These are phyloP conservation scores for Dioctria linearis DNA, from an alignment of 2,888 invertebrate genomes.

Conservation along the genomic window DNA sequence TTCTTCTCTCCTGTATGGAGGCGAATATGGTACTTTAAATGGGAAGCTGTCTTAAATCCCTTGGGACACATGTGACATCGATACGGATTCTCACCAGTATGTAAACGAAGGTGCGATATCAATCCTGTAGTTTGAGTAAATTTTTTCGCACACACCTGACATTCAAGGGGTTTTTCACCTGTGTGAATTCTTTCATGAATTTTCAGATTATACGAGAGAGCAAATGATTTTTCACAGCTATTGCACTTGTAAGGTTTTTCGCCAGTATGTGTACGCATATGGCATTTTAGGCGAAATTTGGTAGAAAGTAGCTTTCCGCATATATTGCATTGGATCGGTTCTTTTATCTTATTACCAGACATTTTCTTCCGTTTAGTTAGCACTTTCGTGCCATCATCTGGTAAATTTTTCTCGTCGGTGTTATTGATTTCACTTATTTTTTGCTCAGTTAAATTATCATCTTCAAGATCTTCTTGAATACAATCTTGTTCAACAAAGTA, in stretches of 20 bases:
- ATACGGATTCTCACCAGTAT: conserved; percentile 62
- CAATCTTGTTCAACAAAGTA: neutral
- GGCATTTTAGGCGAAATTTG: conserved; percentile 59
- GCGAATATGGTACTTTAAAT: conserved; percentile 62
- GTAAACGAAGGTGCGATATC: conserved; percentile 61
- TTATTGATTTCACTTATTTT: too few species aligned
- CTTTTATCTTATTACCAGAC: neutral
- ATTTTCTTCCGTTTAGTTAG: too few species aligned
- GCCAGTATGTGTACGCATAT: conserved; percentile 61
- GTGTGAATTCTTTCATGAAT: conserved; percentile 61
- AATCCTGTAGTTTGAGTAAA: conserved; percentile 62
- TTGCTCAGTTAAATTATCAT: neutral
- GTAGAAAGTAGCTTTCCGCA: conserved; percentile 46
- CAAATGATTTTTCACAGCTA: conserved; percentile 61
- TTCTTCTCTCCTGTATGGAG: conserved; percentile 61
- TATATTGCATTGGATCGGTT: conserved; percentile 22
- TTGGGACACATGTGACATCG: conserved; percentile 60
- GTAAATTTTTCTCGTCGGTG: too few species aligned
- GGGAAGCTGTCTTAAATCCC: conserved; percentile 62
- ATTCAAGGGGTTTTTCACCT: conserved; percentile 60
- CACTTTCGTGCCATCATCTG: too few species aligned
- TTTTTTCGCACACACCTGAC: conserved; percentile 61
- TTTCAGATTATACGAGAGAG: conserved; percentile 61
- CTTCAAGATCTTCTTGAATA: neutral
- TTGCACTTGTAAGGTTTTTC: conserved; percentile 62